Base-by-base conservation (phyloP, 2,797 vertebrate genomes). In the Siniperca scherzeri region DNA sequence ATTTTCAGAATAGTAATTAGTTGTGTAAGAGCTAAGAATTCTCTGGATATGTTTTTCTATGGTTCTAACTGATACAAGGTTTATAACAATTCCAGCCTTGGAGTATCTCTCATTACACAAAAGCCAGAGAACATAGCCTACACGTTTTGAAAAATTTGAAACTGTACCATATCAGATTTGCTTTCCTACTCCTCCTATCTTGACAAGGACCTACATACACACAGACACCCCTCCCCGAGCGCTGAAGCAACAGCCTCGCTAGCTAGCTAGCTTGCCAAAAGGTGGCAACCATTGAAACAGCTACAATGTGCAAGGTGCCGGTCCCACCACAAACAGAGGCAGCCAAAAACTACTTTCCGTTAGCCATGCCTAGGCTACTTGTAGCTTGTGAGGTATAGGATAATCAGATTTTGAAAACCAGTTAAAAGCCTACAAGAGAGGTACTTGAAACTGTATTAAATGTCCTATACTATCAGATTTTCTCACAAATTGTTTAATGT, bases 1-100 rank as follows among this genome's bases (percentile, higher is more conserved):
- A 76, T 79, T 77, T 80, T 71, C 68, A 71, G 57, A 72, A 57
- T 56, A n/a, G 8, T 50, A 70, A 88, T 82, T 72, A 78, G 65
- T 38, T 64, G 56, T 48, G 42, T 78, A 25, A 7, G 40, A 38
- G 53, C 55, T 22, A 72, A 44, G 46, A 75, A 79, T 44, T 75
- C 25, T 69, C 59, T 48, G 33, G 11, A 66, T 75, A 33, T 70
- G 66, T 74, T 70, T 81, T 62, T 57, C 12, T 38, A n/a, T 72
- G 48, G 5, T 64, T 72, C 62, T 38, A 17, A 70, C n/a, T 44
- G 83, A 74, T 72, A 25, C 38, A 78, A 33, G 50, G 14, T 71
- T 78, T 44, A 48, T 57, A 80, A 53, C 50, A 78, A 21, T 40
- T 50, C 56, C 55, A 74, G 19, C 30, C 59, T 61, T 56, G 17